Percentiles rank a stretch among this genome's conserved stretches.
Conservation (phyloP, 2,888 invertebrate species). For the Sphaeridia pumilis region DNA sequence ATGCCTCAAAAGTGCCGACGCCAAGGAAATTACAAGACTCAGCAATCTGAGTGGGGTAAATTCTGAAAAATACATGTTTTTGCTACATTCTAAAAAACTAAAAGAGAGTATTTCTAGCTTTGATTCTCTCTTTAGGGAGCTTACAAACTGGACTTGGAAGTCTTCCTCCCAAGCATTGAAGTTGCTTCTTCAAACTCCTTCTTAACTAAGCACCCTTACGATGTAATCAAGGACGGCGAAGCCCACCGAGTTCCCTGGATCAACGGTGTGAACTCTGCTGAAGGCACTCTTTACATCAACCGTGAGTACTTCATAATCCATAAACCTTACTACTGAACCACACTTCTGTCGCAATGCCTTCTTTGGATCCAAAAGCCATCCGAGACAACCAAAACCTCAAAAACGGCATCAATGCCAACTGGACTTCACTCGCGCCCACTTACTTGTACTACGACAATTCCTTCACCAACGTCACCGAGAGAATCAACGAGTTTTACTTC, state of each 20-base stretch:
- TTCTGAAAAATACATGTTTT: too few relatives aligned
- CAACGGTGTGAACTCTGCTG: not conserved
- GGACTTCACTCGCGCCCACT: not conserved
- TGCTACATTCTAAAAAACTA: too few relatives aligned
- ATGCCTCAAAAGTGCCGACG: not conserved
- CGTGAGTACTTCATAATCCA: too few relatives aligned
- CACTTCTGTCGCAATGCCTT: too few relatives aligned
- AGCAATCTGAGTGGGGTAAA: slow-evolving; percentile 4
- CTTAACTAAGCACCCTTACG: not conserved
- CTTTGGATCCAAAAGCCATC: too few relatives aligned
- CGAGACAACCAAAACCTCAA: not conserved
- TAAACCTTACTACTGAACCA: too few relatives aligned
- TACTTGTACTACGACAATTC: slow-evolving; percentile 5
- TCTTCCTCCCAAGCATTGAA: slow-evolving; percentile 1
- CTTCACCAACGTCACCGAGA: not conserved
- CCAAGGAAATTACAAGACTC: not conserved
- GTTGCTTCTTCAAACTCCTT: not conserved
- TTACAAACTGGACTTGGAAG: slow-evolving; percentile 5
- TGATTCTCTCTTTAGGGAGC: too few relatives aligned
- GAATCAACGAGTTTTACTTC: slow-evolving; percentile 1
- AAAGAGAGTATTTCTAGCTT: too few relatives aligned
- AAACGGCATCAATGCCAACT: slow-evolving; percentile 1
- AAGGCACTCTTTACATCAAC: not conserved
- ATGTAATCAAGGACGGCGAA: not conserved
- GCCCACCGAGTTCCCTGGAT: slow-evolving; percentile 3